Base-by-base conservation (phyloP, 2,888 invertebrate species). In the Balanococcus diminutus region DNA sequence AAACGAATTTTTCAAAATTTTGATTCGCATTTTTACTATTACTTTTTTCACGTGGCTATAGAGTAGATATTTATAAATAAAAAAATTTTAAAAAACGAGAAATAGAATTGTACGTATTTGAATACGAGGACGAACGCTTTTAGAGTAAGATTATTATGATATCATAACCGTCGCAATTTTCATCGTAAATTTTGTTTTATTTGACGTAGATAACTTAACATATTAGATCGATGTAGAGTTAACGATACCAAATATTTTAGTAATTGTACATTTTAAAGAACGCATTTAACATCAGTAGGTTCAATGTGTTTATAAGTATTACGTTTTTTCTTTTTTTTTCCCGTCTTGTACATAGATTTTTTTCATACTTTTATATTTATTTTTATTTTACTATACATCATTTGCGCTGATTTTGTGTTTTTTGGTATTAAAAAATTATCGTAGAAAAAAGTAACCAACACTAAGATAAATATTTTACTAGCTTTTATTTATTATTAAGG, bases 341-440 rank as follows among this genome's bases (percentile, higher is more conserved):
- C 36, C 9, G 32, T 32, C 32, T 28, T 75, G 75, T 75, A 75
- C n/a, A 75, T 75, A 75, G 75, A 32, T 75, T 75, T 75, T 75
- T 75, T 75, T 75, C 75, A 32, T 75, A 75, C 75, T 75, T 75
- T 75, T 75, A 75, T 75, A 75, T 75, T 75, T 32, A 75, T 75
- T 75, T 75, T 75, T 75, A 75, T 75, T 28, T 75, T 75, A 75
- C 75, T 32, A 36, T 75, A 75, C 75, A 75, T 67, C 61, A 67
- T 32, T 75, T n/a, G 31, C 75, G 75, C 75, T 75, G 32, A 75
- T 32, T 32, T 75, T 75, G 32, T 75, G 75, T 75, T 75, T 51
- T 61, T 32, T 9, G 32, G 19, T 25, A 32, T 75, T 72, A 72
- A 25, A 72, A 28, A n/a, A 16, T 25, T 32, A 75, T n/a, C n/a